Evolutionary conservation across 2,797 vertebrate genomes (phyloP).

Genomic region (Malurus splendens): DNA sequence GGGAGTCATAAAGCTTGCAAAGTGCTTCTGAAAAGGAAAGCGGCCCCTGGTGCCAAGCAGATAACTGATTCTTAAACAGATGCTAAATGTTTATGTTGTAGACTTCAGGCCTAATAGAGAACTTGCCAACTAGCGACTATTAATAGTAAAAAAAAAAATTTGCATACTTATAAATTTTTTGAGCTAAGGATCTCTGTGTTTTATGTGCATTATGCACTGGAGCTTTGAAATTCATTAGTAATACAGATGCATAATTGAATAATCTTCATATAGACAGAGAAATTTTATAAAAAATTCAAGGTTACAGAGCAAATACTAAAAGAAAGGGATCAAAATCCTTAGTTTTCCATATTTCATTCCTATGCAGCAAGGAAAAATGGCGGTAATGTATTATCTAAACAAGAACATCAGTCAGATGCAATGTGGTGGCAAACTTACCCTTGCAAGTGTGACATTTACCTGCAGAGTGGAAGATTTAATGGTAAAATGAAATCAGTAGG

Average conservation of each 20-base stretch:
- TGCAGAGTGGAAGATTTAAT: neutral
- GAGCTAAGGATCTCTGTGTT: neutral
- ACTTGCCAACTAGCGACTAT: neutral
- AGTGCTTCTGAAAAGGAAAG: neutral
- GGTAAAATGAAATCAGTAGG: neutral
- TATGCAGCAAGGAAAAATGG: neutral
- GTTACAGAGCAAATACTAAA: neutral
- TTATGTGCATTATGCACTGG: neutral
- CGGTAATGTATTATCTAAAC: neutral
- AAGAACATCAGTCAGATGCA: neutral
- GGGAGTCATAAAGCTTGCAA: conserved; percentile 15
- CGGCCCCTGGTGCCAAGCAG: neutral
- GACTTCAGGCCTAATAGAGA: neutral
- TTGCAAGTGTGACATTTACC: neutral
- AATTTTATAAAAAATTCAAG: neutral
- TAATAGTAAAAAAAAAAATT: neutral
- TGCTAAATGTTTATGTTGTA: neutral
- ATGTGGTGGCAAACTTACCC: neutral
- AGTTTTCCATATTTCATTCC: neutral
- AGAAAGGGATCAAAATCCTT: neutral
- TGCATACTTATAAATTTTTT: neutral
- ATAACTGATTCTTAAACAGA: conserved; percentile 15
- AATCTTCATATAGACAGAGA: neutral
- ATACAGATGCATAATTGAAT: neutral
- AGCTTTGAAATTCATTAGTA: neutral